Conservation (phyloP, 2,797 vertebrate genomes). For the Rhodeus uyekii region DNA sequence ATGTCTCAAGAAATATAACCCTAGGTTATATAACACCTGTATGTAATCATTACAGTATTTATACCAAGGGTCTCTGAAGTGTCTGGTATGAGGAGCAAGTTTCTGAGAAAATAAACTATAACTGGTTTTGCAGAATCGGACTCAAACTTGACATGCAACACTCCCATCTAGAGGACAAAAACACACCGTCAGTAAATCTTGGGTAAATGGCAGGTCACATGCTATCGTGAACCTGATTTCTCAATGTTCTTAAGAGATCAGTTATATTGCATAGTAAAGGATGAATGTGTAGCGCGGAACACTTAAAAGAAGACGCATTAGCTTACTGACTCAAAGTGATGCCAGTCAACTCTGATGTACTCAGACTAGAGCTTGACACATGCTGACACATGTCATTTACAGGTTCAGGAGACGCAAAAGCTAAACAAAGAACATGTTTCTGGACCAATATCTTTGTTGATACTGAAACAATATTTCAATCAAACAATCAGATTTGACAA, state of each 20-base stretch:
- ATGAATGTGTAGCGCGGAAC: too few relatives aligned
- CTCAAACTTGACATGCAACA: conserved; percentile 48
- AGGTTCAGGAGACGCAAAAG: conserved; percentile 15
- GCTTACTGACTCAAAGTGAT: not conserved
- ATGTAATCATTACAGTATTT: conserved; percentile 26
- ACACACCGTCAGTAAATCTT: not conserved
- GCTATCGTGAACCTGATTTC: not conserved
- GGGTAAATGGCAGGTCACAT: not conserved
- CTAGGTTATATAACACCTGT: conserved; percentile 20
- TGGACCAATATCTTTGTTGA: not conserved
- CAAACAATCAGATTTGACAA: not conserved
- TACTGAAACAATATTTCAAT: not conserved
- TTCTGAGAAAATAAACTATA: conserved; percentile 9
- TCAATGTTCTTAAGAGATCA: too few relatives aligned
- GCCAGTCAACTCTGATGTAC: conserved; percentile 5
- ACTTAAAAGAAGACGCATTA: not conserved
- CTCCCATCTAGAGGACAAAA: conserved; percentile 73
- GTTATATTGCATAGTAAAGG: too few relatives aligned
- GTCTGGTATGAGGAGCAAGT: not conserved
- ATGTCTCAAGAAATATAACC: conserved; percentile 26
- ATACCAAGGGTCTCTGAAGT: not conserved
- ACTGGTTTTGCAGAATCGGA: not conserved
- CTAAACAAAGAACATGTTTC: too few relatives aligned
- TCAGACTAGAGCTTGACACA: conserved; percentile 7
- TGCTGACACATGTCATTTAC: conserved; percentile 28